Conservation (phyloP, 2,797 vertebrate species). For the Clarias fuscus region DNA sequence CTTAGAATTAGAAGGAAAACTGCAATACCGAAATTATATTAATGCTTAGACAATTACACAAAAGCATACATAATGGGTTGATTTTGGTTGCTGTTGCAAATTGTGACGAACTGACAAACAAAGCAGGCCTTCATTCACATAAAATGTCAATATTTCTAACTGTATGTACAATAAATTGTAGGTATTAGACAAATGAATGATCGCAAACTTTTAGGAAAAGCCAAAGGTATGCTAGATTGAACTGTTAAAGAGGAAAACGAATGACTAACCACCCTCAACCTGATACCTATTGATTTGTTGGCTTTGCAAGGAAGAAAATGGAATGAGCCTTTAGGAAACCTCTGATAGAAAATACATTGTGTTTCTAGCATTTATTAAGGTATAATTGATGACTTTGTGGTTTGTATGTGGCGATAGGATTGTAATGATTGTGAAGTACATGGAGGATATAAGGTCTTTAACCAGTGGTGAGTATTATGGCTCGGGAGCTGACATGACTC, state of each 20-base stretch:
- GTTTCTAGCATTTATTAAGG: conserved; percentile 38
- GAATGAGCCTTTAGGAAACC: conserved; percentile 50
- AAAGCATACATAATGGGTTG: background rate
- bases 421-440: conserved; percentile 20
- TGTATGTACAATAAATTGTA: conserved; percentile 25
- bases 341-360: conserved; percentile 35
- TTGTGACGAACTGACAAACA: background rate
- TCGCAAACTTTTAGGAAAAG: conserved; percentile 55
- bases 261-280: conserved; percentile 59
- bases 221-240: conserved; percentile 57
- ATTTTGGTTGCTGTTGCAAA: conserved; percentile 3
- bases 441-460: background rate
- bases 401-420: conserved; percentile 27
- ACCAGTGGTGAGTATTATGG: conserved; percentile 39
- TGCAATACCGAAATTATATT: background rate
- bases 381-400: conserved; percentile 34
- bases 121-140: background rate
- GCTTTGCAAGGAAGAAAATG: conserved; percentile 46
- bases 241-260: conserved; percentile 50
- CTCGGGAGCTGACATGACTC: conserved; percentile 63
- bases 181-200: conserved; percentile 24
- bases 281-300: conserved; percentile 60
- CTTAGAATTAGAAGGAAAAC: background rate
- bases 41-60: background rate
- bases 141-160: background rate